These are phyloP conservation scores for Philereme transversata DNA, from an alignment of 2,888 invertebrate species.

Conservation along the genomic window DNA sequence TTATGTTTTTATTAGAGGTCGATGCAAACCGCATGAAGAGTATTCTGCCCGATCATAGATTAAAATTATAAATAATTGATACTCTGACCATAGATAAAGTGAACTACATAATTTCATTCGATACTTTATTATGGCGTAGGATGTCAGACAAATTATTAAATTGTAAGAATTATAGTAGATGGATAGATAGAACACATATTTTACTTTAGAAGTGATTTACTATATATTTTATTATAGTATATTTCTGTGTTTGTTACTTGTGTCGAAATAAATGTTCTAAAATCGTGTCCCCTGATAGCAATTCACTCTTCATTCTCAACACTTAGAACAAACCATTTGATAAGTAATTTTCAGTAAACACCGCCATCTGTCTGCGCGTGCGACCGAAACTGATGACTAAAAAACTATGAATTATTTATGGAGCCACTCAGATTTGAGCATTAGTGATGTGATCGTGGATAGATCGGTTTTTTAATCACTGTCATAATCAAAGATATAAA, in stretches of 20 bases:
- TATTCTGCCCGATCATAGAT: neutral
- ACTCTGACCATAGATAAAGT: no score
- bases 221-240: no score
- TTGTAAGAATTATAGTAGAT: no score
- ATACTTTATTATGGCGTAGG: no score
- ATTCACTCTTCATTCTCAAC: conserved; percentile 10
- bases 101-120: no score
- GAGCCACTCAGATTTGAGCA: conserved; percentile 21
- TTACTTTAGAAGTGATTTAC: no score
- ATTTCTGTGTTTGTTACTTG: no score
- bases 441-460: conserved; percentile 18
- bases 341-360: conserved; percentile 42
- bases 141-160: no score
- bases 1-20: conserved; percentile 10
- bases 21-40: conserved; percentile 2
- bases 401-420: conserved; percentile 68
- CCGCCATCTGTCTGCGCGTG: conserved; percentile 63
- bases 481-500: no score
- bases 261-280: neutral
- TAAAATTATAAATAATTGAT: no score
- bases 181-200: no score
- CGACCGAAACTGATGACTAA: conserved; percentile 55
- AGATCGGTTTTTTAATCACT: no score
- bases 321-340: conserved; percentile 25
- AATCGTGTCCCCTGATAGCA: conserved; percentile 9